A percentile compares a stretch with the other conserved stretches of the same genome.
phyloP scores from a whole-genome alignment of 2,888 invertebrate species.

The Latheticus oryzae region DNA sequence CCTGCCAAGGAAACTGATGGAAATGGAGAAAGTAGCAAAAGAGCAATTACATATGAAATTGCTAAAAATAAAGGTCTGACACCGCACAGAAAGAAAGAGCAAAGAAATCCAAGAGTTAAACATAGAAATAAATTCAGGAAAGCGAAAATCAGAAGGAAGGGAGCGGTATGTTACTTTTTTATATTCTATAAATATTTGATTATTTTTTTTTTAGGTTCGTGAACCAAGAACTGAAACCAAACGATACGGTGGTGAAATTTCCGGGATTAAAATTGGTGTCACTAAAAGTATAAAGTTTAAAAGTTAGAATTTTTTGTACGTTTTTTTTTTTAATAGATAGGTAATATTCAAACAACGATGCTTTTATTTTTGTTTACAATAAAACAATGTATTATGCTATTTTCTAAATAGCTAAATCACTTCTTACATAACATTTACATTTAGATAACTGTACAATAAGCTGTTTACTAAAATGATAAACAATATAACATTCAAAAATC shows the following conservation, averaged over 20 bases:
- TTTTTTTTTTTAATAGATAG: neutral
- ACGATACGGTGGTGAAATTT: constrained; percentile 91
- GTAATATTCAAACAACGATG: constrained; percentile 50
- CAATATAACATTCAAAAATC: constrained; percentile 31
- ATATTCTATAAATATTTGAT: too few relatives aligned
- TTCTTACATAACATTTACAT: constrained; percentile 21
- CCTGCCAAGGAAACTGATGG: constrained; percentile 46
- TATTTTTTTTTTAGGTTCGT: constrained; percentile 70
- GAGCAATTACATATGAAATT: constrained; percentile 93
- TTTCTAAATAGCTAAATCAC: constrained; percentile 31
- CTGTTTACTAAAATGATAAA: constrained; percentile 28
- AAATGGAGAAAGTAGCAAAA: constrained; percentile 68
- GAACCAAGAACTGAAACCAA: constrained; percentile 83
- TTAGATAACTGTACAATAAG: constrained; percentile 39
- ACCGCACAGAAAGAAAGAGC: constrained; percentile 90
- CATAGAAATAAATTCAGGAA: constrained; percentile 92
- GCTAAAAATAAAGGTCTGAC: constrained; percentile 96
- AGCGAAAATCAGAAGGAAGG: constrained; percentile 92
- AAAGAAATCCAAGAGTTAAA: constrained; percentile 94
- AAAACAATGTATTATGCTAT: constrained; percentile 36
- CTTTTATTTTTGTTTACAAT: constrained; percentile 37
- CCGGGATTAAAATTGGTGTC: constrained; percentile 92
- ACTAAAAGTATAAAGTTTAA: constrained; percentile 92
- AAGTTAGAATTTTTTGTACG: constrained; percentile 34
- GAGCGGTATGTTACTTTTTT: constrained; percentile 75